Percentiles rank a stretch among this genome's conserved stretches.
Evolutionary conservation across 1,140 invertebrate genomes (phyloP).

Genomic region (Drosophila mojavensis): DNA sequence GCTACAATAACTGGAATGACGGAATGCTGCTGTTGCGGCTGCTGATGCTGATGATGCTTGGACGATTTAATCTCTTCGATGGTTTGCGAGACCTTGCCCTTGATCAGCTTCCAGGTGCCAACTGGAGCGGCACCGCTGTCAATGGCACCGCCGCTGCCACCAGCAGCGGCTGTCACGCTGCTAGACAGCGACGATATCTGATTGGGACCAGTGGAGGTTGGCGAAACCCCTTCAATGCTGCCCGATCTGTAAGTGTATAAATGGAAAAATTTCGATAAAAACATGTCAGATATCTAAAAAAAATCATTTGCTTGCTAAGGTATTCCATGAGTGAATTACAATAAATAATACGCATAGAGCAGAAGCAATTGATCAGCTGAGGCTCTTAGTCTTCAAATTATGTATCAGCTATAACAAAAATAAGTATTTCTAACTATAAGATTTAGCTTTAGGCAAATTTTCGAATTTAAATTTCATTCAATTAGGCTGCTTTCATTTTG

Average conservation of each 20-base stretch:
- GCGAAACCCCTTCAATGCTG: conserved; percentile 74
- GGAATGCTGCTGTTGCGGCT: background rate
- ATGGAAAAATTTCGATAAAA: conserved; percentile 18
- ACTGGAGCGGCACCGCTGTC: conserved; percentile 47
- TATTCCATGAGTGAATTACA: no score
- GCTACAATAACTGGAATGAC: conserved; percentile 65
- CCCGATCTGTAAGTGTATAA: conserved; percentile 64
- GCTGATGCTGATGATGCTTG: conserved; percentile 53
- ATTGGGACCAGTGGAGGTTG: conserved; percentile 68
- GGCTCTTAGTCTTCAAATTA: no score
- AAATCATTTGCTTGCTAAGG: background rate
- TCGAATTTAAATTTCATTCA: no score
- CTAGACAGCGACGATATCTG: conserved; percentile 61
- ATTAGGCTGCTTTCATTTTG: no score
- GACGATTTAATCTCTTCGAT: conserved; percentile 83
- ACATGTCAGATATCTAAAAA: conserved; percentile 9
- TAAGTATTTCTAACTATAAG: no score
- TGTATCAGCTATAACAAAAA: no score
- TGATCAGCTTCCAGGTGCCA: conserved; percentile 82
- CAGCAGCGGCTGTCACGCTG: conserved; percentile 37
- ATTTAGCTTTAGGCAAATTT: no score
- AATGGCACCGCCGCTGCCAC: conserved; percentile 23
- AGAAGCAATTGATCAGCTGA: no score
- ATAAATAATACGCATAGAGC: background rate
- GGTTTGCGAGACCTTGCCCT: conserved; percentile 82